phyloP scores from a whole-genome alignment of 1,140 invertebrate genomes.

The Nymphalis io region DNA sequence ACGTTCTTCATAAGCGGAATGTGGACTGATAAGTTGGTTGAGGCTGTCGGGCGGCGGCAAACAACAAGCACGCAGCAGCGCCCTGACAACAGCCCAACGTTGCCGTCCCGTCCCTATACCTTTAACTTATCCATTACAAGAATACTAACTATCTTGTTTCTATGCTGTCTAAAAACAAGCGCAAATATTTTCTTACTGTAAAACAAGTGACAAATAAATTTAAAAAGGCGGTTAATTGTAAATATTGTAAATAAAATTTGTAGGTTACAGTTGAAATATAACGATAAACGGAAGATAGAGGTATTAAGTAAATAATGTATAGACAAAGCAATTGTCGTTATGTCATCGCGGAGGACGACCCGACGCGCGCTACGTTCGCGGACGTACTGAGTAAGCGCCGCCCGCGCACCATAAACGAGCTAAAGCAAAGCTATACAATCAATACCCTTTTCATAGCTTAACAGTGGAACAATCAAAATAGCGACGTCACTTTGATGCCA shows the following conservation, averaged over 20 bases:
- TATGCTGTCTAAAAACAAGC: background rate
- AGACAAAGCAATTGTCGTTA: conserved; percentile 25
- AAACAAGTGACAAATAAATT: background rate
- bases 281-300: background rate
- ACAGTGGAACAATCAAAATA: conserved; percentile 32
- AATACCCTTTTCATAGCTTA: conserved; percentile 25
- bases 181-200: background rate
- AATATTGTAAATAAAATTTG: background rate
- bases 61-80: conserved; percentile 67
- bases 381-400: conserved; percentile 54
- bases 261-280: background rate
- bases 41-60: conserved; percentile 67
- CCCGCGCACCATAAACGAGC: conserved; percentile 40
- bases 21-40: conserved; percentile 57
- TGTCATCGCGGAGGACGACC: conserved; percentile 40
- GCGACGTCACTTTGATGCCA: conserved; percentile 12
- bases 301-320: conserved; percentile 24
- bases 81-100: conserved; percentile 60
- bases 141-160: conserved; percentile 11
- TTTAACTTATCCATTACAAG: conserved; percentile 31
- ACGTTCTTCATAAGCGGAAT: conserved; percentile 56
- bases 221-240: background rate
- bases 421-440: conserved; percentile 33
- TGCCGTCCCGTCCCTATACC: conserved; percentile 55
- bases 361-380: conserved; percentile 64